Conservation (phyloP, 2,888 invertebrate genomes). For the Acanthoscelides obtectus region DNA sequence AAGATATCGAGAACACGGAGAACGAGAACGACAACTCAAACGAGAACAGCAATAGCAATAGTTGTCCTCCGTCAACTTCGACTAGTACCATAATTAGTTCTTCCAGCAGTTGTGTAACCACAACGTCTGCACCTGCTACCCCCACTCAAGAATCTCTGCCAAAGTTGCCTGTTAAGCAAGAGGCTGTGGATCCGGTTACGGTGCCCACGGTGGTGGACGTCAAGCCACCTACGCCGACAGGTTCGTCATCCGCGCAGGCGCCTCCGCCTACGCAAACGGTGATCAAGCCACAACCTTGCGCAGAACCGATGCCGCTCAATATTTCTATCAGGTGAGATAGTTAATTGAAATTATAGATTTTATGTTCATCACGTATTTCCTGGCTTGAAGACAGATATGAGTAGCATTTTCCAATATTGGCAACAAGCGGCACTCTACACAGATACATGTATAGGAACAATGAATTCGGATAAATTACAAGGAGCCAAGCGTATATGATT, state of each 20-base stretch:
- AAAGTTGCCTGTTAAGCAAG: conserved; percentile 12
- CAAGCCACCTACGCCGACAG: conserved; percentile 3
- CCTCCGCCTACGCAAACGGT: conserved; percentile 3
- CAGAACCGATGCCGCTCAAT: conserved; percentile 39
- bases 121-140: conserved; percentile 12
- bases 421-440: too few species aligned
- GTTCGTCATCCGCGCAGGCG: background rate
- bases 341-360: too few species aligned
- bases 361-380: too few species aligned
- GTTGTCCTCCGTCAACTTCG: background rate
- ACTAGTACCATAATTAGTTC: conserved; percentile 40
- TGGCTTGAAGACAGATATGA: too few species aligned
- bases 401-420: too few species aligned
- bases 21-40: conserved; percentile 45
- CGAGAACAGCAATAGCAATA: conserved; percentile 20
- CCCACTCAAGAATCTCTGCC: conserved; percentile 13
- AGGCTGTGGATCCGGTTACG: conserved; percentile 6
- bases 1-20: conserved; percentile 52
- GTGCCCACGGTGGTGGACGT: background rate
- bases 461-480: too few species aligned
- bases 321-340: conserved; percentile 37
- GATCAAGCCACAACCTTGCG: conserved; percentile 11
- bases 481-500: too few species aligned
- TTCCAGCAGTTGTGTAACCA: conserved; percentile 12
- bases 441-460: too few species aligned